Evolutionary conservation across 2,888 invertebrate species (phyloP).

Genomic region (Machimus rusticus): DNA sequence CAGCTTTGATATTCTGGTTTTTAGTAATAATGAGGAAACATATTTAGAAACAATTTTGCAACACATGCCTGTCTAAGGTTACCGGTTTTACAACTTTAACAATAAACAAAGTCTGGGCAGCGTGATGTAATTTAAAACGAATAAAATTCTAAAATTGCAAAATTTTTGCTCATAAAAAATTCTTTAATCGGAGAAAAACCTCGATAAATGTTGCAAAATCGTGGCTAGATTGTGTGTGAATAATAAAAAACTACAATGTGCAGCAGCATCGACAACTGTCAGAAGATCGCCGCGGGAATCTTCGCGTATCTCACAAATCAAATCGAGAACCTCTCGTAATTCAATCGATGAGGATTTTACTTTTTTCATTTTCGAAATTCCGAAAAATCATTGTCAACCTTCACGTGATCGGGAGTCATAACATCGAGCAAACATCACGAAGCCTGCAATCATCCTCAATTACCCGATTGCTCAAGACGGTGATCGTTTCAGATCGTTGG

Average conservation of each 20-base stretch:
- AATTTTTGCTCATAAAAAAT: neutral
- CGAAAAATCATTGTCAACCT: constrained; percentile 7
- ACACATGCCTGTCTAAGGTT: neutral
- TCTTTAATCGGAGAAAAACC: neutral
- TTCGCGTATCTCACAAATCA: neutral
- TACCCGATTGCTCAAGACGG: neutral
- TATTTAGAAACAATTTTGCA: neutral
- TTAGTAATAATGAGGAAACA: neutral
- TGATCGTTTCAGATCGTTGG: neutral
- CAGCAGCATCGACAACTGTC: neutral
- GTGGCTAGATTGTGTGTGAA: neutral
- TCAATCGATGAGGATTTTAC: neutral
- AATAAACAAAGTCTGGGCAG: neutral
- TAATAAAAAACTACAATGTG: neutral
- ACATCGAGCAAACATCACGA: constrained; percentile 10
- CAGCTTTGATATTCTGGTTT: neutral
- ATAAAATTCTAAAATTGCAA: neutral
- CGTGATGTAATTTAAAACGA: neutral
- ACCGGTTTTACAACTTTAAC: neutral
- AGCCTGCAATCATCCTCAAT: constrained; percentile 18
- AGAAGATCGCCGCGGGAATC: neutral
- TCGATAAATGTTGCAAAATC: neutral
- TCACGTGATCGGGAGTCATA: neutral
- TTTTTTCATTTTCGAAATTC: neutral
- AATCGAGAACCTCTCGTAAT: neutral